Conservation (phyloP, 1,140 invertebrate genomes). For the Philotrypesis tridentata region DNA sequence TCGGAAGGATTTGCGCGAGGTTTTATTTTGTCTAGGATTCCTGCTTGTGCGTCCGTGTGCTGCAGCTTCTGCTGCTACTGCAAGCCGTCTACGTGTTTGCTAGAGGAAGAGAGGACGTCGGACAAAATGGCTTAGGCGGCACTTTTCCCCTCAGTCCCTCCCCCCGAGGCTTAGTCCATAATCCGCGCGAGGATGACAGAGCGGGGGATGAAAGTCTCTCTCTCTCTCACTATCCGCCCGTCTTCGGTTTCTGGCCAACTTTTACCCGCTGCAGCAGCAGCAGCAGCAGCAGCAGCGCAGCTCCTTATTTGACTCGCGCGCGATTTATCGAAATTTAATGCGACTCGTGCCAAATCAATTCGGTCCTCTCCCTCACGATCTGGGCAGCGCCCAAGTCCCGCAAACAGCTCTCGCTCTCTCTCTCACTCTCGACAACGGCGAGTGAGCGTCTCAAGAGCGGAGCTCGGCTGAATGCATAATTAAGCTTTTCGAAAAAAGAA, state of each 20-base stretch:
- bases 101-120: not conserved
- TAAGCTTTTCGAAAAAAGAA: no score
- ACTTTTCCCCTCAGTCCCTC: not conserved
- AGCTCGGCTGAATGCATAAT: no score
- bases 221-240: no score
- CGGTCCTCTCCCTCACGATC: no score
- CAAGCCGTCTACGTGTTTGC: constrained; percentile 8
- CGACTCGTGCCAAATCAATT: constrained; percentile 40
- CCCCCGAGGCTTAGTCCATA: constrained; percentile 13
- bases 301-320: constrained; percentile 41
- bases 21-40: constrained; percentile 16
- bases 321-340: constrained; percentile 47
- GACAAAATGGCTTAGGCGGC: constrained; percentile 40
- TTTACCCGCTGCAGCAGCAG: not conserved
- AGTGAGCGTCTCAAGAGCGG: not conserved
- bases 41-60: not conserved
- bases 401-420: no score
- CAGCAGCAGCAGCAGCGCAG: not conserved
- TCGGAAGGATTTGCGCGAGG: constrained; percentile 1
- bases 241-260: constrained; percentile 24
- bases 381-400: constrained; percentile 33
- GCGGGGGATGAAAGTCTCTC: constrained; percentile 5
- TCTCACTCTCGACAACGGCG: constrained; percentile 21
- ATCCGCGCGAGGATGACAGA: constrained; percentile 26
- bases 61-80: no score